These are phyloP conservation scores for Petrocephalus zakoni DNA, from an alignment of 2,113 vertebrate genomes.

Conservation along the genomic window DNA sequence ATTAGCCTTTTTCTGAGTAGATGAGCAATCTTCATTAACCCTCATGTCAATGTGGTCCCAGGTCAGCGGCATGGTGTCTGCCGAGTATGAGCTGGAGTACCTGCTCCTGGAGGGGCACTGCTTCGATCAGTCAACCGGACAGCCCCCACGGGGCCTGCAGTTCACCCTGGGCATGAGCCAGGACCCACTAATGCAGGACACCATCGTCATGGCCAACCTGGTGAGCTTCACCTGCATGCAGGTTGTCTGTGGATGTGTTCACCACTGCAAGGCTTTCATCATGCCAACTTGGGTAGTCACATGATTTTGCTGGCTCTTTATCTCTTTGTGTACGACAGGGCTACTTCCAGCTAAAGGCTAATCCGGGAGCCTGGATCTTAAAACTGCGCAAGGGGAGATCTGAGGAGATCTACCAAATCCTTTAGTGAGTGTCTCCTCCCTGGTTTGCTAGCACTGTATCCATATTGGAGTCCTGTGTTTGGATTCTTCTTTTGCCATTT, in stretches of 20 bases:
- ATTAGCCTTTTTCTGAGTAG: no score
- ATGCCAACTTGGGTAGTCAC: not conserved
- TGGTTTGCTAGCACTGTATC: not conserved
- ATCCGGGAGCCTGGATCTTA: conserved; percentile 86
- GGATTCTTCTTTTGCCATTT: not conserved
- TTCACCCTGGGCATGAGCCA: conserved; percentile 84
- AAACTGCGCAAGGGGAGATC: conserved; percentile 85
- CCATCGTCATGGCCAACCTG: conserved; percentile 94
- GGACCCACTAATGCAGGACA: conserved; percentile 77
- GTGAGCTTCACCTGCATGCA: conserved; percentile 56
- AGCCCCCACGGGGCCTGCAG: conserved; percentile 84
- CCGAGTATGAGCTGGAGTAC: conserved; percentile 89
- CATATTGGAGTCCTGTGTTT: not conserved
- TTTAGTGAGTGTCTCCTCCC: conserved; percentile 69
- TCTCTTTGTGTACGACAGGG: conserved; percentile 60
- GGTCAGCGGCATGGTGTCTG: conserved; percentile 68
- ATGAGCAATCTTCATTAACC: no score
- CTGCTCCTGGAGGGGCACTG: conserved; percentile 91
- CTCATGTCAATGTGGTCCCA: conserved; percentile 35
- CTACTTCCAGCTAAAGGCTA: conserved; percentile 97
- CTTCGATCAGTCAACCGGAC: conserved; percentile 75
- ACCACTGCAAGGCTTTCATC: not conserved
- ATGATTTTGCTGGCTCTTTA: not conserved
- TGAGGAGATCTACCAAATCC: conserved; percentile 84
- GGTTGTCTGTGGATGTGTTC: not conserved